Percentiles rank a stretch among this genome's conserved stretches.
Evolutionary conservation across 2,797 vertebrate species (phyloP).

Genomic region (Pipistrellus pygmaeus): DNA sequence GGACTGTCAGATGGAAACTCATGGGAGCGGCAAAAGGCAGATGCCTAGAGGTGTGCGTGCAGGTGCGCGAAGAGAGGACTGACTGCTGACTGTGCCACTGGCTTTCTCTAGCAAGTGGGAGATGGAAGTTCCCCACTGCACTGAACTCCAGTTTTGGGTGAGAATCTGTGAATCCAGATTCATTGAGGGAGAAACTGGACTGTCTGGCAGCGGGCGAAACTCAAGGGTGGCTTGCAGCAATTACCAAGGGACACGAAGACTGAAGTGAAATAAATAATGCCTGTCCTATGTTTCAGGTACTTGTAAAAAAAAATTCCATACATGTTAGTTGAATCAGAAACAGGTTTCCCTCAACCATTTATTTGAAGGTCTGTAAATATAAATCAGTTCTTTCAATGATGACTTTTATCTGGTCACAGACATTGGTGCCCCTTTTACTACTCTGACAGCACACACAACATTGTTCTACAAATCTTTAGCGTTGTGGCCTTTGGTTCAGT

Average conservation of each 20-base stretch:
- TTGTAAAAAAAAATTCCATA: slow-evolving; percentile 39
- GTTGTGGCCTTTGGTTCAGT: background rate
- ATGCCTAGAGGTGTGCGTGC: too few species aligned
- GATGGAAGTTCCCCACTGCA: too few species aligned
- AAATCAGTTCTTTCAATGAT: slow-evolving; percentile 21
- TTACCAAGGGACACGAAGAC: background rate
- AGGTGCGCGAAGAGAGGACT: too few species aligned
- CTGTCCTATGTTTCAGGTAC: background rate
- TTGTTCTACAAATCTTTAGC: slow-evolving; percentile 27
- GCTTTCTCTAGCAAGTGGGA: too few species aligned
- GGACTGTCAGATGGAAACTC: too few species aligned
- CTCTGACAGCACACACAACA: background rate
- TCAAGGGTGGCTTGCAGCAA: too few species aligned
- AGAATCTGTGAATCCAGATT: too few species aligned
- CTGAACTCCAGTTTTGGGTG: too few species aligned
- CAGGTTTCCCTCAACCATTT: background rate
- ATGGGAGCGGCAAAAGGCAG: too few species aligned
- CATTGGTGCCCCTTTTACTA: background rate
- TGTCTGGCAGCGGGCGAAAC: too few species aligned
- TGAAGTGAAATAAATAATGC: slow-evolving; percentile 19
- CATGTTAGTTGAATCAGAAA: slow-evolving; percentile 39
- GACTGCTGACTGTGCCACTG: too few species aligned
- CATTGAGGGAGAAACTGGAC: too few species aligned
- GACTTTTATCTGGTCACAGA: background rate
- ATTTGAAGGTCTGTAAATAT: slow-evolving; percentile 44